Conservation (phyloP, 2,797 vertebrate genomes). For the Botia kubotai region DNA sequence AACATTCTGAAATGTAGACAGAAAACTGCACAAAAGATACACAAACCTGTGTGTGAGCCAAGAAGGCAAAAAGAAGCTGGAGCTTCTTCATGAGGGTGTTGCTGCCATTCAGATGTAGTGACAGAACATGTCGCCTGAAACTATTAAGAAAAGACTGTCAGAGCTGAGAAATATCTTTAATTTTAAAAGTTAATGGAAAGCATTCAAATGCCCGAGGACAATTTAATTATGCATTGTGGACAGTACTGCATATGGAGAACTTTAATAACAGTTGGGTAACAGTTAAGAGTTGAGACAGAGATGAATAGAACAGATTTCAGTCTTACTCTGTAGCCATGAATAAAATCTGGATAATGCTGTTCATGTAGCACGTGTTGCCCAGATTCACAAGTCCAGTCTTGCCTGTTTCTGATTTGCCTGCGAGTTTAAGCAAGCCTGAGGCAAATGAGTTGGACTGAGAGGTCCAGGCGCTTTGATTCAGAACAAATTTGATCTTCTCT, state of each 20-base stretch:
- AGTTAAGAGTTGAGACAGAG: background rate
- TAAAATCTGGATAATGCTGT: conserved; percentile 96
- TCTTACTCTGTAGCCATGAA: conserved; percentile 99
- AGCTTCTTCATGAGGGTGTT: conserved; percentile 94
- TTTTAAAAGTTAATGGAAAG: background rate
- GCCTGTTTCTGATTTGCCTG: conserved; percentile 96
- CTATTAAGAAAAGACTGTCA: conserved; percentile 67
- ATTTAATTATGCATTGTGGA: background rate
- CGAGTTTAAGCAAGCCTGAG: conserved; percentile 87
- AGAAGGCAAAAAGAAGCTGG: conserved; percentile 96
- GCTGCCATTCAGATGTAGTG: conserved; percentile 88
- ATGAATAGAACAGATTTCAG: background rate
- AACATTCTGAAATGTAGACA: background rate
- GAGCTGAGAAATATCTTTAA: background rate
- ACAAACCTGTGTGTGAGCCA: conserved; percentile 95
- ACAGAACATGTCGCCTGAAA: conserved; percentile 95
- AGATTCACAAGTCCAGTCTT: conserved; percentile 97
- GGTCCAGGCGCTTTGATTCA: conserved; percentile 99
- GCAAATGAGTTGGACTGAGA: conserved; percentile 93
- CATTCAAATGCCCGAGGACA: background rate
- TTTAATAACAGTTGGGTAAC: background rate
- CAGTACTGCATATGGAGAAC: background rate
- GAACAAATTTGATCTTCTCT: conserved; percentile 92
- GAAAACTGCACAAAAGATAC: background rate
- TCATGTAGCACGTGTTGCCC: conserved; percentile 99